Evolutionary conservation across 2,113 vertebrate genomes (phyloP), one percentile per base, ranked within the genome.

Genomic region (Otolemur garnettii): DNA sequence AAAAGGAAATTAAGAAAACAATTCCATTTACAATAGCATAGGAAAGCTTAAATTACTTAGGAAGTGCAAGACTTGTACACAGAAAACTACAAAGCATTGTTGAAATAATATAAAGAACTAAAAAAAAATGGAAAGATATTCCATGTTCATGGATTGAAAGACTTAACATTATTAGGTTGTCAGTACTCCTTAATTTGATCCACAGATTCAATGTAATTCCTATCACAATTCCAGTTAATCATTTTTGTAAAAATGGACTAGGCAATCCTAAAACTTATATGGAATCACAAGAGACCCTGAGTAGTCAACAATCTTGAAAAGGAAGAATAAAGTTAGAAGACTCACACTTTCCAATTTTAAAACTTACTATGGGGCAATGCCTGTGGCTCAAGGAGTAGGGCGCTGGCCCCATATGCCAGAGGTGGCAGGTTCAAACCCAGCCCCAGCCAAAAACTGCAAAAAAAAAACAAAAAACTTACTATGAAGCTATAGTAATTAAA

Each of bases 111-210:
- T 89, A 69, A 77, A 87, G 50, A 68, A 82, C 33, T 68, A 82
- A 93, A 50, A 92, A 92, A 92, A 92, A 92, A 45, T 88, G 64
- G 14, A 69, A 91, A 79, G 87, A 55, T 26, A 84, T 57, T 50
- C n/a, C 10, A 7, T 85, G 59, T 75, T 96, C 19, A 93, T 88
- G 38, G 45, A 86, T 94, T 62, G 35, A 17, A 80, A 84, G 62
- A 81, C 18, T 89, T 95, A 59, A 57, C 74, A 80, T 80, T 53
- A 45, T 89, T 90, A 71, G 57, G 30, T 81, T 85, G 17, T 35
- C 53, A 77, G 7, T 71, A 45, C 28, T 75, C 35, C 12, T 64
- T 42, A 10, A 88, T 50, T 55, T 79, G 35, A 77, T 72, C 5
- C 75, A 55, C 12, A 60, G 91, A 85, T 93, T 80, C 35, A 74